A percentile compares a stretch with the other conserved stretches of the same genome.
These are phyloP conservation scores for Pseudotriccus pelzelni DNA, from an alignment of 2,797 vertebrate species.

Conservation along the genomic window DNA sequence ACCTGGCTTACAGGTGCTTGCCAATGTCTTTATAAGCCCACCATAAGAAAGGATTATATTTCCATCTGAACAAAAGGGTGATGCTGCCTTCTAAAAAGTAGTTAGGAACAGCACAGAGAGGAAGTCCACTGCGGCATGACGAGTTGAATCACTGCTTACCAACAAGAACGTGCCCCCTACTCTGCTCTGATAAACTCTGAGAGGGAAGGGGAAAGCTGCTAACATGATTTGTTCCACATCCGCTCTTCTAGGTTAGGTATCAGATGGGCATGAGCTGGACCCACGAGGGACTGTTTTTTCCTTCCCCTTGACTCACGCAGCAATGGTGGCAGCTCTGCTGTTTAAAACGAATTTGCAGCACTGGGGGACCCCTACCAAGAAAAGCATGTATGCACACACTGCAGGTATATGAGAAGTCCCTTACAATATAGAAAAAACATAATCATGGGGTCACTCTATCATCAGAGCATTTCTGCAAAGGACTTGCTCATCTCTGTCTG, in stretches of 20 bases:
- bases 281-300: not conserved
- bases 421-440: not conserved
- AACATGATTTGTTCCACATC: not conserved
- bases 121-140: not conserved
- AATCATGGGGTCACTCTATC: not conserved
- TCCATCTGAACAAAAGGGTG: slow-evolving; percentile 46
- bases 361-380: not conserved
- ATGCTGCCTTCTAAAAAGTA: slow-evolving; percentile 7
- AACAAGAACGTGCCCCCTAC: not conserved
- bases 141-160: slow-evolving; percentile 11
- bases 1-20: slow-evolving; percentile 71
- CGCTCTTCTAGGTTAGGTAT: not conserved
- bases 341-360: not conserved
- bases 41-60: slow-evolving; percentile 46
- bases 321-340: not conserved
- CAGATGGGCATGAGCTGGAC: not conserved
- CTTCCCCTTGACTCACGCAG: not conserved
- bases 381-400: rapidly evolving
- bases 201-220: not conserved
- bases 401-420: not conserved
- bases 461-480: not conserved
- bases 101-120: not conserved
- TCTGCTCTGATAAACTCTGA: not conserved
- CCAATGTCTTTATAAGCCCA: slow-evolving; percentile 48
- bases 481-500: not conserved